These are phyloP conservation scores for Ischnura elegans DNA, from an alignment of 2,888 invertebrate species.

Conservation along the genomic window DNA sequence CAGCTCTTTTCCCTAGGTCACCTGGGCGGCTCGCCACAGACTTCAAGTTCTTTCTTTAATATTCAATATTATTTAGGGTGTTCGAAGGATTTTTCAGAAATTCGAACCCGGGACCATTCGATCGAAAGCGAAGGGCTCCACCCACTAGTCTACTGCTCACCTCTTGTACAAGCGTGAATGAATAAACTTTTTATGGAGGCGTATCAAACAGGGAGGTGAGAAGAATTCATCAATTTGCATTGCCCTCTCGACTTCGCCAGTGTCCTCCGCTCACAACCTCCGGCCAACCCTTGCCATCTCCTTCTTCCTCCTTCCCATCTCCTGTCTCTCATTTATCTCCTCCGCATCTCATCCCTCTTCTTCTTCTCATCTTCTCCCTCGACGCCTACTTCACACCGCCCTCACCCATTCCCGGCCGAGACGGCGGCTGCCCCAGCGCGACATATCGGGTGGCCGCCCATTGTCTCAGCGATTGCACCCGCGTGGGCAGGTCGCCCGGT, in stretches of 20 bases:
- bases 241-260: not conserved
- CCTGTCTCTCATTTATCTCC: not conserved
- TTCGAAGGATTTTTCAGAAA: too few relatives aligned
- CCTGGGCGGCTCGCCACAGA: too few relatives aligned
- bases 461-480: constrained; percentile 50
- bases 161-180: too few relatives aligned
- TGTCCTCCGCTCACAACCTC: not conserved
- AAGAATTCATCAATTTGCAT: not conserved
- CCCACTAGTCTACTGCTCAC: too few relatives aligned
- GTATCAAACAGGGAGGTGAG: not conserved
- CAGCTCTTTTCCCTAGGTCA: too few relatives aligned
- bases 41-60: too few relatives aligned
- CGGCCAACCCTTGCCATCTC: not conserved
- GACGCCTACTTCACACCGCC: not conserved
- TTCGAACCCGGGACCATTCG: too few relatives aligned
- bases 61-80: too few relatives aligned
- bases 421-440: not conserved
- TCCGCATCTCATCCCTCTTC: not conserved
- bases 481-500: constrained; percentile 27
- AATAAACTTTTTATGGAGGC: too few relatives aligned
- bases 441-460: constrained; percentile 65
- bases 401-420: not conserved
- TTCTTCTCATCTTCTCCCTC: not conserved
- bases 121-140: too few relatives aligned
- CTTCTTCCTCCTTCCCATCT: not conserved